These are phyloP conservation scores for Protobothrops flavoviridis DNA, from an alignment of 2,113 vertebrate genomes.

Conservation along the genomic window DNA sequence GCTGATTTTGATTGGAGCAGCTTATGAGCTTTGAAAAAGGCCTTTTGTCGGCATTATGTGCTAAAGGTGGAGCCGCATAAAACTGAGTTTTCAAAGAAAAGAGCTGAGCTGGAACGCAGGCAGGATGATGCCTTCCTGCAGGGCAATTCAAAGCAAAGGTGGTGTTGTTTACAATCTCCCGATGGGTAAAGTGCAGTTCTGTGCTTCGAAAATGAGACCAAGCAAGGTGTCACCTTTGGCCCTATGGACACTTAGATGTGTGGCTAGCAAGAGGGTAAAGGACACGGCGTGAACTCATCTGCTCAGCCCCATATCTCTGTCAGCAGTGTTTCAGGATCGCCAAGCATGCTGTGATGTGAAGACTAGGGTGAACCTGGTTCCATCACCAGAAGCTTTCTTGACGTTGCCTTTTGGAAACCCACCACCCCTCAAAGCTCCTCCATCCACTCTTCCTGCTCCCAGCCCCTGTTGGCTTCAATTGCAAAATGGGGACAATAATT, in stretches of 20 bases:
- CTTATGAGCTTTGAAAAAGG: background rate
- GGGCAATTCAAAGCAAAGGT: slow-evolving; percentile 24
- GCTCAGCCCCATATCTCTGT: background rate
- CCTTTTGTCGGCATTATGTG: background rate
- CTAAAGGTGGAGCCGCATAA: background rate
- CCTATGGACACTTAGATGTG: no score
- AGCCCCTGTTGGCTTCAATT: background rate
- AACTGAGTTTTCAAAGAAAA: slow-evolving; percentile 15
- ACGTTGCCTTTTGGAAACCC: background rate
- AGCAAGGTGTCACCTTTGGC: background rate
- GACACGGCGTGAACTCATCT: no score
- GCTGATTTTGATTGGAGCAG: background rate
- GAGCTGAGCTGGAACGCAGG: accelerated
- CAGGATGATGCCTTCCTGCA: background rate
- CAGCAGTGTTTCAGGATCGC: background rate
- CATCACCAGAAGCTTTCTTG: background rate
- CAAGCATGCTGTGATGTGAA: background rate
- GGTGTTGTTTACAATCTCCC: accelerated
- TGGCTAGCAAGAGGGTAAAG: background rate
- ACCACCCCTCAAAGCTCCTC: background rate
- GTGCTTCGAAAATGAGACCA: accelerated
- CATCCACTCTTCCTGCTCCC: background rate
- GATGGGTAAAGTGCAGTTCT: background rate
- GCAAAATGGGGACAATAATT: background rate
- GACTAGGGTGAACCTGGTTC: background rate